Percentiles rank a stretch among this genome's conserved stretches.
Evolutionary conservation across 2,797 vertebrate genomes (phyloP).

Genomic region (Pantherophis alleghaniensis): DNA sequence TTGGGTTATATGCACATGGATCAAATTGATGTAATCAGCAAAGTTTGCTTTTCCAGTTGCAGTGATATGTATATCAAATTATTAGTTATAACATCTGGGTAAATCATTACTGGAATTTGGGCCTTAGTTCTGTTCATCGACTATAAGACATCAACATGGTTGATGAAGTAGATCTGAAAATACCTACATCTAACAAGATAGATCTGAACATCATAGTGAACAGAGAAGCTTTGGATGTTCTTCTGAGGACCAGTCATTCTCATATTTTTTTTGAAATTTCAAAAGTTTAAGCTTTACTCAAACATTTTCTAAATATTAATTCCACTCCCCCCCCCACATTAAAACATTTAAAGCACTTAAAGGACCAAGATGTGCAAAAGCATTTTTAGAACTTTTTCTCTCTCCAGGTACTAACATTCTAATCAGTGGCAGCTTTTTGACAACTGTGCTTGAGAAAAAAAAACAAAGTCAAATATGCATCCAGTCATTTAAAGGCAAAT

Average conservation of each 20-base stretch:
- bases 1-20: neutral
- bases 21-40: neutral
- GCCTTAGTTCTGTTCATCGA: neutral
- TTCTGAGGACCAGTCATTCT: neutral
- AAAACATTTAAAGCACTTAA: neutral
- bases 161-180: neutral
- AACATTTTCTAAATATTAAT: neutral
- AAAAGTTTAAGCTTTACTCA: neutral
- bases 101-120: neutral
- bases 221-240: neutral
- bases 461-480: neutral
- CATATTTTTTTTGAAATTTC: neutral
- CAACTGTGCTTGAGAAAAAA: neutral
- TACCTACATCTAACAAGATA: neutral
- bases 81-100: neutral
- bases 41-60: neutral
- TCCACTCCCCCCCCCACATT: neutral
- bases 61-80: neutral
- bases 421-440: neutral
- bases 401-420: neutral
- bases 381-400: neutral
- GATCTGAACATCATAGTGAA: neutral
- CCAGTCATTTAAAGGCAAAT: neutral
- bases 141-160: neutral
- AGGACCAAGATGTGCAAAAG: neutral